Evolutionary conservation across 2,888 invertebrate species (phyloP).

Genomic region (Polydesmus complanatus): DNA sequence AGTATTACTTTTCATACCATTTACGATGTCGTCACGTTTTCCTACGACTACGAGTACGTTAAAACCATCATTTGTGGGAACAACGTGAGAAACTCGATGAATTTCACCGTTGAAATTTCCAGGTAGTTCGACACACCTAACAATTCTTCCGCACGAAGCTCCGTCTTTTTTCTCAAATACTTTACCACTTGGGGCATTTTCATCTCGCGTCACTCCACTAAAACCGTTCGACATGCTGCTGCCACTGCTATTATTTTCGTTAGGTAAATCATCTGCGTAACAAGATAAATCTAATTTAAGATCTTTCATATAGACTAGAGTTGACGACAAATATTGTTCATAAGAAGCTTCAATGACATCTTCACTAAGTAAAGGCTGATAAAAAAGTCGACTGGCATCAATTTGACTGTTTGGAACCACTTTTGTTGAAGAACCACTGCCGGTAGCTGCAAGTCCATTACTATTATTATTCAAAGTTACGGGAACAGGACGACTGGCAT

Average conservation of each 20-base stretch:
- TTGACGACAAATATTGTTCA: not conserved
- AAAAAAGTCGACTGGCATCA: not conserved
- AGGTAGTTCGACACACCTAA: conserved; percentile 12
- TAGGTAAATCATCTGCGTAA: not conserved
- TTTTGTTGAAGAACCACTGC: not conserved
- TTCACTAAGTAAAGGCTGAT: conserved; percentile 1
- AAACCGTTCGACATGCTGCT: not conserved
- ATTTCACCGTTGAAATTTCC: conserved; percentile 32
- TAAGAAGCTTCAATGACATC: not conserved
- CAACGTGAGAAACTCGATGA: conserved; percentile 45
- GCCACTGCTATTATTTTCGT: not conserved
- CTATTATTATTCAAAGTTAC: not conserved
- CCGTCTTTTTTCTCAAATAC: not conserved
- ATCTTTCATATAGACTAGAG: conserved; percentile 2
- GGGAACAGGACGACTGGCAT: not conserved
- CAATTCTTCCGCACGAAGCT: not conserved
- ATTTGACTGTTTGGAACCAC: not conserved
- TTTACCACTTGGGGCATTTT: not conserved
- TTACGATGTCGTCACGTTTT: not conserved
- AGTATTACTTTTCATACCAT: not conserved
- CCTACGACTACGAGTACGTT: conserved; percentile 41
- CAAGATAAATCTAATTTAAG: not conserved
- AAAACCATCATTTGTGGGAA: conserved; percentile 53
- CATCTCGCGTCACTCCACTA: not conserved
- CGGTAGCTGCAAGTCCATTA: not conserved